A percentile compares a stretch with the other conserved stretches of the same genome.
These are phyloP conservation scores for Tachuris rubrigastra DNA, from an alignment of 2,113 vertebrate genomes.

Conservation along the genomic window DNA sequence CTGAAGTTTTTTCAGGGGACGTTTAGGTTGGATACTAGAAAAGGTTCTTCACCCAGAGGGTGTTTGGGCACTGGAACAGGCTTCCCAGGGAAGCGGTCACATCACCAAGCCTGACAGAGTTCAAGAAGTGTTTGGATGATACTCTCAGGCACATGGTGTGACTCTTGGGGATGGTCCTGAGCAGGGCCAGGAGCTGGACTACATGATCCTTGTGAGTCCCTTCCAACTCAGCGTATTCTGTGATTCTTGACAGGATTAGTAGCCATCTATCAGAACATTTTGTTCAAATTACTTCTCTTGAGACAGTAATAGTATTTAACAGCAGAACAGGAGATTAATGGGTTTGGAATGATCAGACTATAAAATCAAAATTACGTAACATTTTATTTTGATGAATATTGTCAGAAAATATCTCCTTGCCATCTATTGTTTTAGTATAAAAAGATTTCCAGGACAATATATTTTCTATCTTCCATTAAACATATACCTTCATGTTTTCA, in stretches of 20 bases:
- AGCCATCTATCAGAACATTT: conserved; percentile 26
- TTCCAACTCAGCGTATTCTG: neutral
- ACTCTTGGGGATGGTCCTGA: neutral
- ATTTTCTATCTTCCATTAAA: neutral
- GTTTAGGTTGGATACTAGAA: neutral
- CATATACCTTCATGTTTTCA: neutral
- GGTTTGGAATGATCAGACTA: conserved; percentile 16
- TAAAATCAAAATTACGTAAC: neutral
- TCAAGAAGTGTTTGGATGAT: neutral
- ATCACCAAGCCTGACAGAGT: neutral
- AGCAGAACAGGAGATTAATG: neutral
- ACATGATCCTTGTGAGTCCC: neutral
- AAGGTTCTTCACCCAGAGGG: neutral
- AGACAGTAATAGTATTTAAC: neutral
- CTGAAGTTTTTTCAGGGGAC: neutral
- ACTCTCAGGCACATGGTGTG: neutral
- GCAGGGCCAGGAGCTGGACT: neutral
- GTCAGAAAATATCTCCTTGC: neutral
- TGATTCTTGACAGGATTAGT: neutral
- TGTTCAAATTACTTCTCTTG: neutral
- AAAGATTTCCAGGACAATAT: neutral
- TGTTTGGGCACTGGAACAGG: neutral
- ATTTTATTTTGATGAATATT: conserved; percentile 7
- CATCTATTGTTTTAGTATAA: neutral
- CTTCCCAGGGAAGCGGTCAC: neutral